A percentile compares a stretch with the other conserved stretches of the same genome.
These are phyloP conservation scores for Therioaphis trifolii DNA, from an alignment of 2,888 invertebrate species.

Conservation along the genomic window DNA sequence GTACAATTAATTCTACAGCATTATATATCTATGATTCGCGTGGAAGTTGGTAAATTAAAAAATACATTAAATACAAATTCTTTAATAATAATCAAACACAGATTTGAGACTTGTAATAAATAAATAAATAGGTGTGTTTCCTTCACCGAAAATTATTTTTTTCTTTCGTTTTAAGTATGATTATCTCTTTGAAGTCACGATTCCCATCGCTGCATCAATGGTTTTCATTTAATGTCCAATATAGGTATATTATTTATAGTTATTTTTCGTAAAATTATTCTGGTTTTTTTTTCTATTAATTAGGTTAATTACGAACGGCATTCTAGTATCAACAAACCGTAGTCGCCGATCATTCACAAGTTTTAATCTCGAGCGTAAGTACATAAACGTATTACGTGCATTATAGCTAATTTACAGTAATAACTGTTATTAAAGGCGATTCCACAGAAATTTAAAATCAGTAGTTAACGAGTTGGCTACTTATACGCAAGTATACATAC, in stretches of 20 bases:
- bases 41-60: background rate
- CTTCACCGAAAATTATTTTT: conserved; percentile 3
- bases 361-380: too few relatives aligned
- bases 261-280: background rate
- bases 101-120: background rate
- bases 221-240: background rate
- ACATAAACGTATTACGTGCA: too few relatives aligned
- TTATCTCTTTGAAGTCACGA: background rate
- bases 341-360: too few relatives aligned
- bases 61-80: background rate
- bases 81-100: conserved; percentile 12
- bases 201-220: too few relatives aligned
- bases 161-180: background rate
- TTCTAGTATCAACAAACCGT: background rate
- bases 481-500: too few relatives aligned
- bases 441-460: background rate
- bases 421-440: background rate
- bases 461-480: background rate
- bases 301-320: conserved; percentile 8
- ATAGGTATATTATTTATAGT: background rate
- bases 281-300: background rate
- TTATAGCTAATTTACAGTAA: background rate
- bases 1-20: too few relatives aligned
- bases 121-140: background rate
- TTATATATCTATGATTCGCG: background rate